Percentiles rank a stretch among this genome's conserved stretches.
Conservation (phyloP, 2,888 invertebrate species). For the Phengaris arion region DNA sequence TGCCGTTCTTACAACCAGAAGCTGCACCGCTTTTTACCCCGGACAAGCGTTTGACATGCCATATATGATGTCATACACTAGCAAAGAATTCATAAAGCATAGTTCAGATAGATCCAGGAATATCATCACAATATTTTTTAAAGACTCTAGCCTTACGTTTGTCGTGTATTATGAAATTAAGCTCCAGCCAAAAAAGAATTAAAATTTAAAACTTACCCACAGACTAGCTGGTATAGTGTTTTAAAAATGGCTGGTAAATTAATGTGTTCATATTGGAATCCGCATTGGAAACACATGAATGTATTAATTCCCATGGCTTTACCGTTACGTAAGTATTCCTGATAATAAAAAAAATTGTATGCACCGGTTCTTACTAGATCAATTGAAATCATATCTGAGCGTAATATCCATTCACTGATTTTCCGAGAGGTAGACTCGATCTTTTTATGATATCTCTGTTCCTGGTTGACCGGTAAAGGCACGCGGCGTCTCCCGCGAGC, state of each 20-base stretch:
- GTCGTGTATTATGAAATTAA: neutral
- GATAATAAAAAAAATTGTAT: neutral
- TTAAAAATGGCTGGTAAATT: neutral
- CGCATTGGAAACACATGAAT: neutral
- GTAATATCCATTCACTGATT: constrained; percentile 68
- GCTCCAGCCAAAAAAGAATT: too few species aligned
- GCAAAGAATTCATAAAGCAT: constrained; percentile 7
- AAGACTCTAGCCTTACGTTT: neutral
- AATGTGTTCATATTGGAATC: neutral
- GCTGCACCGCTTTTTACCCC: constrained; percentile 46
- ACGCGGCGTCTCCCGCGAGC: constrained; percentile 52
- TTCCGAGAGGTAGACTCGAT: constrained; percentile 50
- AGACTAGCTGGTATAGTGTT: neutral
- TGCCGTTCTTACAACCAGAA: constrained; percentile 7
- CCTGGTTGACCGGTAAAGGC: constrained; percentile 67
- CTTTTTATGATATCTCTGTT: constrained; percentile 65
- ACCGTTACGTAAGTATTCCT: neutral
- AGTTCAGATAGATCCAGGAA: neutral
- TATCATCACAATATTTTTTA: neutral
- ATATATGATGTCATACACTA: constrained; percentile 34
- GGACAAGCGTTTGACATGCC: constrained; percentile 46
- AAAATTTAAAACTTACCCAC: too few species aligned
- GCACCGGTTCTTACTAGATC: constrained; percentile 28
- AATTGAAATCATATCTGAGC: constrained; percentile 48
- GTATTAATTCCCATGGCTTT: neutral